Percentiles rank a stretch among this genome's conserved stretches.
phyloP scores from a whole-genome alignment of 2,888 invertebrate genomes.

The Sclerodermus sp. region DNA sequence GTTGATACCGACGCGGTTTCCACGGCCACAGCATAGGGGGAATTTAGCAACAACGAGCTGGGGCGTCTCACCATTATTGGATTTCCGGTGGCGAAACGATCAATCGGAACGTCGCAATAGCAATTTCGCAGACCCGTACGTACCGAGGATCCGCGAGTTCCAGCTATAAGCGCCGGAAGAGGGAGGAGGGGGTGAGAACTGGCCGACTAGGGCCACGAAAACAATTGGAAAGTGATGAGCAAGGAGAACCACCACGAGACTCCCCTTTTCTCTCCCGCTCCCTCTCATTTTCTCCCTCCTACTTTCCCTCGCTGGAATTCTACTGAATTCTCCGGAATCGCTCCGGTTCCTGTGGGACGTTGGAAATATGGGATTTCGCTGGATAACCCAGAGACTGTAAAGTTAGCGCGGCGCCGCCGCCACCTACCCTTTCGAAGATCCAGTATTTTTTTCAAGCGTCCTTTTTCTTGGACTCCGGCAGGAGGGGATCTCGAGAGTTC shows the following conservation, averaged over 20 bases:
- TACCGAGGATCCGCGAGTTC: background rate
- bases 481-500: no score
- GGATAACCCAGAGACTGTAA: no score
- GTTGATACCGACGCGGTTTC: background rate
- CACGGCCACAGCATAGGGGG: background rate
- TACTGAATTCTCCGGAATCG: no score
- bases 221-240: slow-evolving; percentile 14
- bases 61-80: slow-evolving; percentile 3
- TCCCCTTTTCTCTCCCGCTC: background rate
- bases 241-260: slow-evolving; percentile 14
- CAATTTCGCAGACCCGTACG: slow-evolving; percentile 5
- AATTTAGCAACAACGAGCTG: background rate
- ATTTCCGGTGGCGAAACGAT: slow-evolving; percentile 3
- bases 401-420: no score
- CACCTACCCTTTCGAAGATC: no score
- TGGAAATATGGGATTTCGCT: no score
- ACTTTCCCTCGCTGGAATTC: no score
- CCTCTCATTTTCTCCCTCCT: background rate
- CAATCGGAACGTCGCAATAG: slow-evolving; percentile 8
- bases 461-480: no score
- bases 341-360: no score
- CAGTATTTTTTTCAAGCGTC: no score
- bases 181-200: background rate
- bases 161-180: background rate
- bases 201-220: slow-evolving; percentile 1